phyloP scores from a whole-genome alignment of 1,140 invertebrate species.

The Drosophila grimshawi region DNA sequence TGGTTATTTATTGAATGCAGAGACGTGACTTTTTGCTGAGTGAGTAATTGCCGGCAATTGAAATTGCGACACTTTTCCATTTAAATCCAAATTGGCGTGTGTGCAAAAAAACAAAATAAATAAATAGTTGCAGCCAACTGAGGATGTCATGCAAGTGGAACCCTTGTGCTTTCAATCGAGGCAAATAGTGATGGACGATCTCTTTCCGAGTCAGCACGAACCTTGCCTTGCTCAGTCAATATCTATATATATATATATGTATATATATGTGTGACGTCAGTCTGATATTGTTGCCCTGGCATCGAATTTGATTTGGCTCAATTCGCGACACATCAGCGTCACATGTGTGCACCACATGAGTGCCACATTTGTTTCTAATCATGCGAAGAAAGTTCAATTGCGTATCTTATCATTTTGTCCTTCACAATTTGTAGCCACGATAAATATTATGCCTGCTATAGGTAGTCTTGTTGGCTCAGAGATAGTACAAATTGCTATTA shows the following conservation, averaged over 20 bases:
- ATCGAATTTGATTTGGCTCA: conserved; percentile 54
- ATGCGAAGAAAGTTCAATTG: conserved; percentile 72
- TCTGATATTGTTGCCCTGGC: conserved; percentile 19
- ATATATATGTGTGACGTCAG: conserved; percentile 35
- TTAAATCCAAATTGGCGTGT: conserved; percentile 8
- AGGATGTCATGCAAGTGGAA: conserved; percentile 26
- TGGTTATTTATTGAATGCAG: conserved; percentile 31
- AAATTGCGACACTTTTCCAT: conserved; percentile 53
- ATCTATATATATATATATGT: no score
- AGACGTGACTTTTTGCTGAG: conserved; percentile 4
- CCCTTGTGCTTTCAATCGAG: conserved; percentile 46
- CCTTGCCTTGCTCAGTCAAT: background rate
- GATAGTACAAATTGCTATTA: no score
- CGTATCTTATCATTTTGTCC: conserved; percentile 79
- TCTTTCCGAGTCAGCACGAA: conserved; percentile 2
- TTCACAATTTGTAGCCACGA: conserved; percentile 46
- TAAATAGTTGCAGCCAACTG: background rate
- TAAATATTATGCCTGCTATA: background rate
- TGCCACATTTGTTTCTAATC: conserved; percentile 48
- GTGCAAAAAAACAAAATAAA: no score
- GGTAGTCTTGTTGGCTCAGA: no score
- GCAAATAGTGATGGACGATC: conserved; percentile 60
- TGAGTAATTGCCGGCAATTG: conserved; percentile 63
- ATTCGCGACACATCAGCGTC: conserved; percentile 27
- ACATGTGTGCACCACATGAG: conserved; percentile 62